Evolutionary conservation across 2,888 invertebrate genomes (phyloP).

Genomic region (Ectropis crepuscularia): DNA sequence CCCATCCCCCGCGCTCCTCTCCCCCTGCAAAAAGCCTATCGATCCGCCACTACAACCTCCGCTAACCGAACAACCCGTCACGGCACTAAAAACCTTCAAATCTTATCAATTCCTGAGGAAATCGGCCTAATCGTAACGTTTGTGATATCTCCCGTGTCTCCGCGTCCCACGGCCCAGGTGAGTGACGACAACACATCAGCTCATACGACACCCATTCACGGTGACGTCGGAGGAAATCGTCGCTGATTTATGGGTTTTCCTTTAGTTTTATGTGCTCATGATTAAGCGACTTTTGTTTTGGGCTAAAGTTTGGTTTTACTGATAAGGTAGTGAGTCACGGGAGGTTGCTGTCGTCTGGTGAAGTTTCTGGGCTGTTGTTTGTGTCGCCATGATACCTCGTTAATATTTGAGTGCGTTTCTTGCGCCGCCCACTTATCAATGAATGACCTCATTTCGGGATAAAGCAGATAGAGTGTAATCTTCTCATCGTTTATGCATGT

Average conservation of each 20-base stretch:
- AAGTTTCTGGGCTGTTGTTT: conserved; percentile 67
- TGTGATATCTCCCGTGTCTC: conserved; percentile 39
- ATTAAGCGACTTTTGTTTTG: conserved; percentile 38
- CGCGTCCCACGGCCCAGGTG: conserved; percentile 49
- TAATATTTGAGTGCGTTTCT: conserved; percentile 38
- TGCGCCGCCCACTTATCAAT: conserved; percentile 29
- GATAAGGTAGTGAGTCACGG: conserved; percentile 49
- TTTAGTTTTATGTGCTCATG: conserved; percentile 47
- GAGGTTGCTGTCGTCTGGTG: conserved; percentile 46
- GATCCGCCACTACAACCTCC: conserved; percentile 75
- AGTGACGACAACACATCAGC: conserved; percentile 48
- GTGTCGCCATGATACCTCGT: conserved; percentile 48
- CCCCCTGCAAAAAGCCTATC: conserved; percentile 62
- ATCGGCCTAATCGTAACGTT: conserved; percentile 60
- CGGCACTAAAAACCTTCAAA: conserved; percentile 57
- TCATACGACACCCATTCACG: conserved; percentile 60
- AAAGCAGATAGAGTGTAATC: background rate
- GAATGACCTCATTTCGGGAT: conserved; percentile 12
- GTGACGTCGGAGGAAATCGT: conserved; percentile 62
- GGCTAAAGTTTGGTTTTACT: conserved; percentile 21
- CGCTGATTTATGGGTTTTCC: conserved; percentile 53
- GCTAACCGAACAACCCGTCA: conserved; percentile 67
- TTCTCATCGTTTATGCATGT: background rate
- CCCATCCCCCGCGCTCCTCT: conserved; percentile 43
- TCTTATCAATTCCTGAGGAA: conserved; percentile 54